A percentile compares a stretch with the other conserved stretches of the same genome.
phyloP scores from a whole-genome alignment of 2,888 invertebrate genomes.

The Andrena haemorrhoa region DNA sequence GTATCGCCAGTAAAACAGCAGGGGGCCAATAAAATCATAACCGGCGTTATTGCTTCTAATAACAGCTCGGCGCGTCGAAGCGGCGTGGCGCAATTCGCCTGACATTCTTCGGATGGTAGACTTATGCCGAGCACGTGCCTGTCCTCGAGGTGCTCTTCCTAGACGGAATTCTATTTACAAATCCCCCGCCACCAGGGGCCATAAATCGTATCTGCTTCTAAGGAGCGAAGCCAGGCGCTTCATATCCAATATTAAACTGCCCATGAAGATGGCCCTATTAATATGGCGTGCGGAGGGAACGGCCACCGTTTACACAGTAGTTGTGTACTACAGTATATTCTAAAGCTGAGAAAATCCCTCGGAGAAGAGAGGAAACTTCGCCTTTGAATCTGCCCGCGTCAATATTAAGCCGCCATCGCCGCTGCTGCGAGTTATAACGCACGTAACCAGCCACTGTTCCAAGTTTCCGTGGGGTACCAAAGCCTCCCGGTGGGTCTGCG shows the following conservation, averaged over 20 bases:
- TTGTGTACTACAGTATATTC: conserved; percentile 48
- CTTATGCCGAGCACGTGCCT: conserved; percentile 64
- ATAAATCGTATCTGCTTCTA: conserved; percentile 75
- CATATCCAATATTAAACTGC: conserved; percentile 69
- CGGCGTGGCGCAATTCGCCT: conserved; percentile 9
- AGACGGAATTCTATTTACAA: conserved; percentile 74
- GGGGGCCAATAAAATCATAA: conserved; percentile 15
- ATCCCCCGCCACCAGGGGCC: conserved; percentile 64
- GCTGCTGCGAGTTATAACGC: conserved; percentile 35
- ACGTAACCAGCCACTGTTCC: conserved; percentile 43
- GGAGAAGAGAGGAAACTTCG: conserved; percentile 69
- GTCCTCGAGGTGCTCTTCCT: conserved; percentile 52
- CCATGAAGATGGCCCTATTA: conserved; percentile 68
- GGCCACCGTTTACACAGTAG: conserved; percentile 65
- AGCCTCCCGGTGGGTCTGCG: conserved; percentile 28
- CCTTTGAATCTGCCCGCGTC: conserved; percentile 59
- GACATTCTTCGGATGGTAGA: conserved; percentile 20
- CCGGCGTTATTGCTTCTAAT: conserved; percentile 34
- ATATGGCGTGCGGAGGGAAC: conserved; percentile 58
- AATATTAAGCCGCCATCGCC: conserved; percentile 64
- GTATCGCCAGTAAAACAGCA: neutral
- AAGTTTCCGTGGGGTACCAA: conserved; percentile 55
- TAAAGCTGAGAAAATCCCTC: conserved; percentile 70
- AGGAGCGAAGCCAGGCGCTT: conserved; percentile 61
- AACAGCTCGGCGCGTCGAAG: conserved; percentile 22